Conservation (phyloP, 2,113 vertebrate species). For the Pseudois nayaur region DNA sequence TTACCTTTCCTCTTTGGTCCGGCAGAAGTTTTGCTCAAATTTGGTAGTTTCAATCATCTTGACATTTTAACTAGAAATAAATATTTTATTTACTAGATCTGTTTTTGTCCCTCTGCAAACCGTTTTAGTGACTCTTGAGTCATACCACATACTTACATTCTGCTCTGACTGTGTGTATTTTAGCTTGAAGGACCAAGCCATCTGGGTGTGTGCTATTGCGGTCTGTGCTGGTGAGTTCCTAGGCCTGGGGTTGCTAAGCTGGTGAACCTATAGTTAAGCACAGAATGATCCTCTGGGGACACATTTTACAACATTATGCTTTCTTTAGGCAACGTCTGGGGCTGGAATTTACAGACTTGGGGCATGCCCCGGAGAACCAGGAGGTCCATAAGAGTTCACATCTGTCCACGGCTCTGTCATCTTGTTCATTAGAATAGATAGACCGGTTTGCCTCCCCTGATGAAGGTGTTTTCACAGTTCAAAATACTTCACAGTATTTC, state of each 20-base stretch:
- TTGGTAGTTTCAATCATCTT: not conserved
- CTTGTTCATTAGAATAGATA: not conserved
- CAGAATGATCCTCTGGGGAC: not conserved
- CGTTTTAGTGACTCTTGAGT: not conserved
- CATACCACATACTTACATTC: not conserved
- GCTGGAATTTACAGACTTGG: not conserved
- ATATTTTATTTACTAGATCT: not conserved
- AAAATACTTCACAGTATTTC: not conserved
- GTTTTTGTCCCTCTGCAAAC: not conserved
- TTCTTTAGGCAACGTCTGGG: not conserved
- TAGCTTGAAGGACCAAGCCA: not conserved
- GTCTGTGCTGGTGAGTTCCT: not conserved
- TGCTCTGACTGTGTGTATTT: not conserved
- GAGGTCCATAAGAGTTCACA: not conserved
- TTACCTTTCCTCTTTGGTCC: not conserved
- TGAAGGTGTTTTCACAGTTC: constrained; percentile 3
- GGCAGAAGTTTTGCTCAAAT: not conserved
- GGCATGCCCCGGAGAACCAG: not conserved
- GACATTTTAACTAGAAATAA: not conserved
- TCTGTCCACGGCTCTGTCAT: not conserved
- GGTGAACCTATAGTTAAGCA: not conserved
- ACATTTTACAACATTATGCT: not conserved
- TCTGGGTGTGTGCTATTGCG: not conserved
- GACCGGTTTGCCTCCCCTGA: not conserved
- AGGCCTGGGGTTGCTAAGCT: not conserved